Conservation (phyloP, 2,113 vertebrate genomes). For the Serilophus lunatus region DNA sequence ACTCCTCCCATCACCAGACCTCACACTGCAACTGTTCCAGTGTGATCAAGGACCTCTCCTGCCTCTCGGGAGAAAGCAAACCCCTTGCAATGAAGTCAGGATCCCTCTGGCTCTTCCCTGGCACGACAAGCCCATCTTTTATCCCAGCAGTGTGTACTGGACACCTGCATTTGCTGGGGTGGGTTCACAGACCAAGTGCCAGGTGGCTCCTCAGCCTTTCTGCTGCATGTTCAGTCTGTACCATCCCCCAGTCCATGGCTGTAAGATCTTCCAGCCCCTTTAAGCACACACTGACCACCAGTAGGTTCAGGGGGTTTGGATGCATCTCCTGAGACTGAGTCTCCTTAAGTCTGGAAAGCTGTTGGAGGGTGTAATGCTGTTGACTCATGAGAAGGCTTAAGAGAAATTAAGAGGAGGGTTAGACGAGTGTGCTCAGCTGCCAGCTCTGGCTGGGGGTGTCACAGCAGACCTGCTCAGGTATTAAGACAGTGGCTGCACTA, state of each 20-base stretch:
- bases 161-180: background rate
- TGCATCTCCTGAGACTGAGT: background rate
- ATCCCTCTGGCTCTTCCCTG: background rate
- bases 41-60: background rate
- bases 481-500: background rate
- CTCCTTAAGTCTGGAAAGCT: background rate
- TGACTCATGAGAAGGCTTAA: conserved; percentile 30
- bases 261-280: background rate
- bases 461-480: background rate
- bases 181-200: background rate
- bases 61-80: background rate
- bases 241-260: background rate
- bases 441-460: background rate
- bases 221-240: background rate
- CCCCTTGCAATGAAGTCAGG: background rate
- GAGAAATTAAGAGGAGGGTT: background rate
- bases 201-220: background rate
- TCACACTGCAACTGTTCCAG: background rate
- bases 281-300: background rate
- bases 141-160: background rate
- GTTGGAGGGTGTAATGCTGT: background rate
- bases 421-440: background rate
- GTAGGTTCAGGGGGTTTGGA: background rate
- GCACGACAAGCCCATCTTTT: background rate
- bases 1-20: background rate